A percentile compares a stretch with the other conserved stretches of the same genome.
phyloP scores from a whole-genome alignment of 37 sponge, comb jelly and placozoan genomes.

The Geodia barretti region DNA sequence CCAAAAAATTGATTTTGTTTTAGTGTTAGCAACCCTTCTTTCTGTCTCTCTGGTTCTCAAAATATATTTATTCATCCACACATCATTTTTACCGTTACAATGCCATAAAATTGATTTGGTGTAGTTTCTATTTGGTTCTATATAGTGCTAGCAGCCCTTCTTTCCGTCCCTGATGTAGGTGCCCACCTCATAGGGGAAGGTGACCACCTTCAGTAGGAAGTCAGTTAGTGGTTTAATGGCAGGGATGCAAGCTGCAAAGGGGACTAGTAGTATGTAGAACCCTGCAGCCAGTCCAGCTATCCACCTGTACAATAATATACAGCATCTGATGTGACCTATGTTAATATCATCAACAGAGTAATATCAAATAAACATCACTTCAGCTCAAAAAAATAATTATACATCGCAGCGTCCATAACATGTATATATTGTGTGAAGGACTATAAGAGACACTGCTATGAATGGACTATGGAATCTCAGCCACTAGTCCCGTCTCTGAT shows the following conservation, averaged over 20 bases:
- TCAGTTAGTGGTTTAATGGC: conserved; percentile 24
- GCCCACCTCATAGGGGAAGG: conserved; percentile 23
- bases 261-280: conserved; percentile 46
- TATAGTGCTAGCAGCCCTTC: neutral
- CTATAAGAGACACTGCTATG: neutral
- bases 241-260: conserved; percentile 51
- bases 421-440: neutral
- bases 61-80: neutral
- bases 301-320: conserved; percentile 6
- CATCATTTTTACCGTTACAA: neutral
- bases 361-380: too few species aligned
- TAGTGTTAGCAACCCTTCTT: neutral
- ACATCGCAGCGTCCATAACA: neutral
- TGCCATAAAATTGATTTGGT: neutral
- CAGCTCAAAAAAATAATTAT: too few species aligned
- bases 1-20: too few species aligned
- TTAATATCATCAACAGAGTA: neutral
- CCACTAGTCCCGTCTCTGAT: conserved; percentile 37
- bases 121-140: neutral
- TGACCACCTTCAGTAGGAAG: conserved; percentile 31
- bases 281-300: conserved; percentile 23
- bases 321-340: neutral
- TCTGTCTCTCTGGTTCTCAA: neutral
- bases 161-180: neutral
- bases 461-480: too few species aligned